Evolutionary conservation across 2,888 invertebrate species (phyloP), one percentile per base, ranked within the genome.

Genomic region (Apamea crenata): DNA sequence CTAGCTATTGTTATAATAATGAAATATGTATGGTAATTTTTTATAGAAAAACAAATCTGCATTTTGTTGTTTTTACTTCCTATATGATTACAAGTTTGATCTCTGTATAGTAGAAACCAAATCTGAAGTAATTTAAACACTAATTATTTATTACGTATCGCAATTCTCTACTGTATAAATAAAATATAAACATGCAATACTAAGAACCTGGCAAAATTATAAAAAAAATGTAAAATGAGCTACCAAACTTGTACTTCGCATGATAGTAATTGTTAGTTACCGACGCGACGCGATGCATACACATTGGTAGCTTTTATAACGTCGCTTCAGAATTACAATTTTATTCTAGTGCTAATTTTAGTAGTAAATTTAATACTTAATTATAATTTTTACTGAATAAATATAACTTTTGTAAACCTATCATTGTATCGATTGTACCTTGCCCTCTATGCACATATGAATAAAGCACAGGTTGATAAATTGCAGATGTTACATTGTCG

Each of bases 1-100:
- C 94, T 96, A 96, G 96, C 95, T 95, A 95, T 95, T 95, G 95
- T 96, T 95, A 95, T 95, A 92, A 94, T 96, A 94, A 96, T 95
- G 90, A 96, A 95, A 96, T 95, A 95, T 96, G 95, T 96, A 96
- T 94, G 94, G 95, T 94, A 95, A 94, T 95, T 96, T 96, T 89
- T 96, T 95, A 94, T 95, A 95, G 94, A 94, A 95, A 95, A 96
- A 94, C 92, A 94, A 95, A 96, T 96, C 95, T 96, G 96, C 96
- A 96, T 96, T 95, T 96, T 92, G 92, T 94, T 92, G 90, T 86
- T 74, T 92, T 93, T 91, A 88, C 90, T 93, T 92, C 89, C 90
- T 92, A 85, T 92, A 93, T 92, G 88, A 91, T 91, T 92, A 91
- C 92, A 92, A 91, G 92, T 93, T 95, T 95, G 95, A 96, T 96